Evolutionary conservation across 2,888 invertebrate species (phyloP), one percentile per base, ranked within the genome.

Genomic region (Brenthis hecate): DNA sequence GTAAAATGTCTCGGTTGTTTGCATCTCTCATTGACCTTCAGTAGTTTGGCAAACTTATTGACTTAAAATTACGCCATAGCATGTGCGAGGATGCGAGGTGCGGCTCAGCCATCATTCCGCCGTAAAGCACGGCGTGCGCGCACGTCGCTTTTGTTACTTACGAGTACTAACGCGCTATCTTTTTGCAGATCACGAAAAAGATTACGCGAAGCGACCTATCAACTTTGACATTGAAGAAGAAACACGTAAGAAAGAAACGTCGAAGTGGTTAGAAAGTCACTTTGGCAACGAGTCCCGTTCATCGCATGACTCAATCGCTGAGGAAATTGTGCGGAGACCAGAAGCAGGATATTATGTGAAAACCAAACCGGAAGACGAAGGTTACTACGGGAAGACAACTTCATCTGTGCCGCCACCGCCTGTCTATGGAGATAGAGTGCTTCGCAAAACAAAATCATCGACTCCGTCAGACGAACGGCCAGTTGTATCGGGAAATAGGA

Each of bases 261-360:
- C 96, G 73, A 97, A 97, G 89, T 98, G 98, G 98, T 93, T 98
- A 65, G 97, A 97, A 81, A 96, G 96, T 80, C 98, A 98, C 85
- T 98, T 98, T 82, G 98, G 98, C 63, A 97, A 96, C 83, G 97
- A 97, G 73, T 97, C 97, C 2, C 94, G 95, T 14, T 96, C 96
- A 0, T 96, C 97, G 0, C 95, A 95, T 76, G 95, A 95, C 75
- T 96, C 96, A 13, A 91, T 95, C 65, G 94, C 95, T 11, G 94
- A 94, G 73, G 95, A 95, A 75, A 95, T 93, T 79, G 95, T 91
- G 74, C 95, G 94, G 74, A 88, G 84, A 73, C 93, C 82, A 13
- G 96, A 96, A 76, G 95, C 96, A 58, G 95, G 94, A 72, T 97
- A 95, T 84, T 97, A 96, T 83, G 96, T 95, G 85, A 97, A 96